Evolutionary conservation across 2,888 invertebrate genomes (phyloP).

Genomic region (Onchidella celtica): DNA sequence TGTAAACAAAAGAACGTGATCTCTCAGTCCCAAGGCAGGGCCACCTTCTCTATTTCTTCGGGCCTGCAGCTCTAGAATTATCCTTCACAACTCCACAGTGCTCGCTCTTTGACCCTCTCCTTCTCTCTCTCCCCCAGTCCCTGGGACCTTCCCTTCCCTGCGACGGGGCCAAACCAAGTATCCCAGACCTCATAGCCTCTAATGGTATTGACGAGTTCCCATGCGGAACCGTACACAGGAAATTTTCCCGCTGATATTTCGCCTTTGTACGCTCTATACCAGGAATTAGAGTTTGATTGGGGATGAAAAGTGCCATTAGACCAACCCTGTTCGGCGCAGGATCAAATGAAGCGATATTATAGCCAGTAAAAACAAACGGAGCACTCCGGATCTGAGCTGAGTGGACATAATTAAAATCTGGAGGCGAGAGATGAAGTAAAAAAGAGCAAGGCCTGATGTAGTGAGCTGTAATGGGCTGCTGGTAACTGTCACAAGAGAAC

Average conservation of each 20-base stretch:
- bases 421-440: neutral
- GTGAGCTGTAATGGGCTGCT: neutral
- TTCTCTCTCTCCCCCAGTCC: neutral
- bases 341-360: slow-evolving; percentile 38
- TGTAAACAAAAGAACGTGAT: no score
- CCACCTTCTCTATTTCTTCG: no score
- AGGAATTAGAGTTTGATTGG: slow-evolving; percentile 40
- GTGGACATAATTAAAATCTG: slow-evolving; percentile 36
- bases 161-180: neutral
- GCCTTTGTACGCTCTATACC: slow-evolving; percentile 25
- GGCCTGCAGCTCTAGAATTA: no score
- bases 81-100: no score
- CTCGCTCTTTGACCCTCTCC: neutral
- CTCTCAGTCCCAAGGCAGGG: no score
- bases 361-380: neutral
- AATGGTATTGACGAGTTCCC: slow-evolving; percentile 30
- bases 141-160: neutral
- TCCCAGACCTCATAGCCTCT: neutral
- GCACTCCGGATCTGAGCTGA: slow-evolving; percentile 19
- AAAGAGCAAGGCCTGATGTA: neutral
- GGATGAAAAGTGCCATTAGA: slow-evolving; percentile 41
- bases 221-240: slow-evolving; percentile 22
- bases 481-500: slow-evolving; percentile 7
- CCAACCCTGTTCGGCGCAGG: neutral
- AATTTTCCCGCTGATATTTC: slow-evolving; percentile 35